Conservation (phyloP, 2,797 vertebrate genomes). For the Eidolon dupreanum region DNA sequence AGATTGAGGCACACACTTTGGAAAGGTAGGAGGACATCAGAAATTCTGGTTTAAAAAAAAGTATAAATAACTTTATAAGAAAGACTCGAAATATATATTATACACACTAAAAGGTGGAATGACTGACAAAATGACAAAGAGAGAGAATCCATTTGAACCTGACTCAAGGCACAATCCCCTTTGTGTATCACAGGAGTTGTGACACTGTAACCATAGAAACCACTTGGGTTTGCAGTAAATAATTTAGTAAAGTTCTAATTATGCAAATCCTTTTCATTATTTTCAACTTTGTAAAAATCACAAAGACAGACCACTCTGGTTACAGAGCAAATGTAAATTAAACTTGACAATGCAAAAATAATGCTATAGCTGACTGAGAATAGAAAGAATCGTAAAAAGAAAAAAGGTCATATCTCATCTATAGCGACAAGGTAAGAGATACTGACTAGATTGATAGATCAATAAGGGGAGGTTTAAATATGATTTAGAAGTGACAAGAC, state of each 20-base stretch:
- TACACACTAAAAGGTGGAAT: background rate
- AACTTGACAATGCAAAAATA: background rate
- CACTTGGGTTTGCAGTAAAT: background rate
- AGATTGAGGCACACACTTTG: background rate
- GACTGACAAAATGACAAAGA: background rate
- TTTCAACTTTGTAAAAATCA: conserved; percentile 39
- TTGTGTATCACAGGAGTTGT: background rate
- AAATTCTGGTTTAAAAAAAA: background rate
- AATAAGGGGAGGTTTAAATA: background rate
- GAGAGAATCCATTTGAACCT: background rate
- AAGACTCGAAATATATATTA: background rate
- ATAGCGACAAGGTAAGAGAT: background rate
- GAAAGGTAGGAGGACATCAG: background rate
- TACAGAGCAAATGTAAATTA: background rate
- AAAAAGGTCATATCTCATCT: background rate
- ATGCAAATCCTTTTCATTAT: conserved; percentile 14
- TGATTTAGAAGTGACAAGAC: background rate
- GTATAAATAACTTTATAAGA: background rate
- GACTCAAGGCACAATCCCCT: background rate
- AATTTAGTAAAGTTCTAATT: background rate
- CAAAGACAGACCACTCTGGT: background rate
- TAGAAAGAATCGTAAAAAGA: background rate
- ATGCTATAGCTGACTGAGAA: background rate
- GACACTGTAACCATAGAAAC: background rate
- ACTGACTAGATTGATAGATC: background rate